Evolutionary conservation across 1,140 invertebrate species (phyloP), one percentile per base, ranked within the genome.

Genomic region (Drosophila nasuta): DNA sequence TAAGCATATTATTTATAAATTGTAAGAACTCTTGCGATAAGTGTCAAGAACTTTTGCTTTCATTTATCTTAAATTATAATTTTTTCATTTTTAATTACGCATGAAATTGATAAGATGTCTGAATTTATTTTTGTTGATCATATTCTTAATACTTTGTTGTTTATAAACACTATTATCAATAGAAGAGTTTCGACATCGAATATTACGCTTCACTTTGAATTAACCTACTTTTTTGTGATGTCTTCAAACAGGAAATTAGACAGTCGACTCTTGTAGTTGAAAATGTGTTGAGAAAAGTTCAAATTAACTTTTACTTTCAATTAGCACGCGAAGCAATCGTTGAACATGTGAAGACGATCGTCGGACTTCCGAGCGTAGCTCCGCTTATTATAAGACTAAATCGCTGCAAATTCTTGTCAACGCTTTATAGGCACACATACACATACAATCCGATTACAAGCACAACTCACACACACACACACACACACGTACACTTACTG

Each of bases 341-440:
- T 57, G 2, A 25, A 25, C 20, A 25, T 48, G 30, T 51, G 25
- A 35, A 17, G 8, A 64, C 33, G 35, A 38, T 13, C 52, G 6
- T 28, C 41, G 48, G 28, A 68, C 62, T 65, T 38, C 62, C 54
- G 60, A 66, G 54, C 74, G 74, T 46, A 58, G 60, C 68, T 62
- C 46, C 56, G 69, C 11, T 66, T 78, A 75, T 75, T 78, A 70
- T 67, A 73, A 87, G 85, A 88, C 83, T 88, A 88, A 88, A 72
- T 73, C 85, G 81, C 80, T 81, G 77, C 77, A 78, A 89, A 83
- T 89, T 80, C 85, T 72, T 89, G 65, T 59, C 66, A 67, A 30
- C 70, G 66, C 76, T 88, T 89, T 88, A 88, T 88, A 88, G 54
- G 60, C 74, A 83, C 83, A 67, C 74, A 80, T 52, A 77, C 81